phyloP scores from a whole-genome alignment of 2,797 vertebrate genomes.

The Scleropages formosus region DNA sequence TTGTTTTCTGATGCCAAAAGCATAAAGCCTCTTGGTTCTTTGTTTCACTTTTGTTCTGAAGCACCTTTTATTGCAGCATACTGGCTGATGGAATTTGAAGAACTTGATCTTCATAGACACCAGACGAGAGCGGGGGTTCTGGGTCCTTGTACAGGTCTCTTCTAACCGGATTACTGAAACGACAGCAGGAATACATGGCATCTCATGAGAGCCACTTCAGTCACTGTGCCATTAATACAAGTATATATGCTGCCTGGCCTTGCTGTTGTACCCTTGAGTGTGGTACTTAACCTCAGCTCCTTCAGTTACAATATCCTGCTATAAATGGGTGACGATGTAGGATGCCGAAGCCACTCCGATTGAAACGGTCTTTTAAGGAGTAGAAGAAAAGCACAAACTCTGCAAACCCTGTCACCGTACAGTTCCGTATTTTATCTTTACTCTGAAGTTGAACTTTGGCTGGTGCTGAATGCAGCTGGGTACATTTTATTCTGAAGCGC shows the following conservation, averaged over 20 bases:
- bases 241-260: not conserved
- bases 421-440: not conserved
- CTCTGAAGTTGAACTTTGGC: too few species aligned
- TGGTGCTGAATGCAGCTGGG: not conserved
- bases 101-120: not conserved
- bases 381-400: not conserved
- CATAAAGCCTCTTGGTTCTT: too few species aligned
- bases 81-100: not conserved
- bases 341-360: not conserved
- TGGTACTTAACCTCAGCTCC: too few species aligned
- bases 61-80: not conserved
- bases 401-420: not conserved
- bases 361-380: not conserved
- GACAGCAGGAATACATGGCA: slow-evolving; percentile 6
- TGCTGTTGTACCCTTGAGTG: too few species aligned
- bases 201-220: slow-evolving; percentile 18
- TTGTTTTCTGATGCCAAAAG: too few species aligned
- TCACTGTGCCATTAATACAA: not conserved
- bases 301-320: too few species aligned
- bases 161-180: slow-evolving; percentile 24
- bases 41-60: not conserved
- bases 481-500: not conserved
- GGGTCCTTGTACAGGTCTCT: not conserved
- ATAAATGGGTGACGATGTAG: too few species aligned
- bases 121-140: not conserved